A percentile compares a stretch with the other conserved stretches of the same genome.
These are phyloP conservation scores for Ranitomeya variabilis DNA, from an alignment of 2,113 vertebrate genomes.

Conservation along the genomic window DNA sequence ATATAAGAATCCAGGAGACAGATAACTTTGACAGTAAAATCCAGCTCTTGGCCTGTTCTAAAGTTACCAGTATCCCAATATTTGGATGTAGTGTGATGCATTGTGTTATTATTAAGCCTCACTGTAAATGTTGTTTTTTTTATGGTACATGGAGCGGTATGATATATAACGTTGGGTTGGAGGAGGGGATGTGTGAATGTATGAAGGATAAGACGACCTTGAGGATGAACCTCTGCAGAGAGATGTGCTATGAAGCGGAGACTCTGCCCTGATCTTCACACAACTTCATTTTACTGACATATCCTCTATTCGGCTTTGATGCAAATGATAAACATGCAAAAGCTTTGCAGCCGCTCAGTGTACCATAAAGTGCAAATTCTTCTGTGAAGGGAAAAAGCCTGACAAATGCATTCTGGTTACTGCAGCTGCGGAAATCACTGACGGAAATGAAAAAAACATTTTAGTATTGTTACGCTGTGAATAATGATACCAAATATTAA, in stretches of 20 bases:
- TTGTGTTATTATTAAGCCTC: background rate
- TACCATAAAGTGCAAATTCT: slow-evolving; percentile 25
- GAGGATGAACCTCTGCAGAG: background rate
- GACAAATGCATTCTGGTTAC: slow-evolving; percentile 7
- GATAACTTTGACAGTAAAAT: background rate
- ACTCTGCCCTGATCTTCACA: background rate
- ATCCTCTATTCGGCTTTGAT: background rate
- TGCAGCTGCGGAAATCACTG: background rate
- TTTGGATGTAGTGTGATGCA: background rate
- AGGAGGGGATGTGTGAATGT: background rate
- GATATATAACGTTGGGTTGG: background rate
- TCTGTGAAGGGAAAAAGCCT: slow-evolving; percentile 2
- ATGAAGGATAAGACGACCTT: slow-evolving; percentile 5
- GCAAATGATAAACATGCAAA: slow-evolving; percentile 31
- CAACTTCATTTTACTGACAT: background rate
- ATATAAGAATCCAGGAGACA: background rate
- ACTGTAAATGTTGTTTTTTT: background rate
- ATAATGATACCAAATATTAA: background rate
- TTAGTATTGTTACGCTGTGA: background rate
- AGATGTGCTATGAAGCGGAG: background rate
- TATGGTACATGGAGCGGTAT: background rate
- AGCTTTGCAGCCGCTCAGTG: slow-evolving; percentile 1
- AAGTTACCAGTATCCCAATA: background rate
- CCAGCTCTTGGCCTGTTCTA: background rate
- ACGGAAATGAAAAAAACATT: background rate